phyloP scores from a whole-genome alignment of 2,888 invertebrate genomes.

The Cantharis rustica region DNA sequence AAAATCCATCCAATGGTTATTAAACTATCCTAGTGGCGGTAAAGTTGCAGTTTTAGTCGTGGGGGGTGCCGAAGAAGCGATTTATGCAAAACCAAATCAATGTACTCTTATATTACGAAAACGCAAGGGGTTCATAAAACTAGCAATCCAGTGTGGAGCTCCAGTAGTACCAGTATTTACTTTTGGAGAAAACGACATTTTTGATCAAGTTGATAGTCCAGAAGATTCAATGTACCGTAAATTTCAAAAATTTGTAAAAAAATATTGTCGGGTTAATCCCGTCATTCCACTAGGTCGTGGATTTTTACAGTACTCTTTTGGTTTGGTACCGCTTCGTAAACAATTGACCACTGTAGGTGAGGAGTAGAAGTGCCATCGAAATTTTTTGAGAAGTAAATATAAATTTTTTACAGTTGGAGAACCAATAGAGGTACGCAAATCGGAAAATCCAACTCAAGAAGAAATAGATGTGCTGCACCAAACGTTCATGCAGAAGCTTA shows the following conservation, averaged over 20 bases:
- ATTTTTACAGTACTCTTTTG: conserved; percentile 89
- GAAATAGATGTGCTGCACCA: conserved; percentile 78
- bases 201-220: conserved; percentile 74
- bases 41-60: conserved; percentile 76
- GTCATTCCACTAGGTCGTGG: conserved; percentile 81
- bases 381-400: background rate
- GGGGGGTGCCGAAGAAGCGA: conserved; percentile 88
- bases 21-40: conserved; percentile 61
- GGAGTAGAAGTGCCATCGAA: conserved; percentile 44
- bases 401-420: conserved; percentile 71
- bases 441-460: conserved; percentile 73
- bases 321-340: conserved; percentile 78
- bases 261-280: conserved; percentile 75
- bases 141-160: conserved; percentile 62
- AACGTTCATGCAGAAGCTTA: conserved; percentile 71
- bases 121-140: conserved; percentile 65
- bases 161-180: conserved; percentile 87
- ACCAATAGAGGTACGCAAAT: conserved; percentile 78
- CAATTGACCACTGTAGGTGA: conserved; percentile 87
- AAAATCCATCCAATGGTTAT: conserved; percentile 67
- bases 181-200: conserved; percentile 89
- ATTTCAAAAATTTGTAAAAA: conserved; percentile 71
- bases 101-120: conserved; percentile 74
- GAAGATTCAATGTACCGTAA: conserved; percentile 69
- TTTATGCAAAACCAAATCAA: conserved; percentile 78